Conservation (phyloP, 2,113 vertebrate species). For the Sprattus sprattus region DNA sequence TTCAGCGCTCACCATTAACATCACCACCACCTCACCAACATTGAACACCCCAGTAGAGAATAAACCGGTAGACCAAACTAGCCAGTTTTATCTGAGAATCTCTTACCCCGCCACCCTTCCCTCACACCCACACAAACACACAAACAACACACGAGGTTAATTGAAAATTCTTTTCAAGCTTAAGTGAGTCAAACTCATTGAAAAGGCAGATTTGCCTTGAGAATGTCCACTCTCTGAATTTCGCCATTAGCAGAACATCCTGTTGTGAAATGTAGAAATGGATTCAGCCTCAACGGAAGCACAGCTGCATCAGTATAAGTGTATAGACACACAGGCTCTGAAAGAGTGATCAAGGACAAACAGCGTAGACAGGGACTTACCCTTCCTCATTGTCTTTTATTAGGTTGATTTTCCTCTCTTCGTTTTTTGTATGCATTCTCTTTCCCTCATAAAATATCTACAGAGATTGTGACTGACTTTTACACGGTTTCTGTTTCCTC, state of each 20-base stretch:
- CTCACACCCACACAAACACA: neutral
- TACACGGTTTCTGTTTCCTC: conserved; percentile 1
- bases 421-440: conserved; percentile 49
- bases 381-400: conserved; percentile 28
- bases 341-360: neutral
- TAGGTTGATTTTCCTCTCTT: conserved; percentile 44
- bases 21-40: neutral
- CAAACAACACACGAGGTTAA: neutral
- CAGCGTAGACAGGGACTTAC: neutral
- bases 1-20: neutral
- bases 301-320: neutral
- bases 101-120: too few species aligned
- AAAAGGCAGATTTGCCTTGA: neutral
- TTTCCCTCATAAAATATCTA: conserved; percentile 38
- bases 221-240: neutral
- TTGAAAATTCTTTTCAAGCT: neutral
- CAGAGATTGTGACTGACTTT: conserved; percentile 45
- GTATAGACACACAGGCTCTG: neutral
- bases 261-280: neutral
- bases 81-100: neutral
- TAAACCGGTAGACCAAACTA: neutral
- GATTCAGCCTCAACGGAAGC: neutral
- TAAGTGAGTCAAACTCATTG: neutral
- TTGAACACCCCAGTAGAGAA: neutral
- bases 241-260: neutral